Base-by-base conservation (phyloP, 2,888 invertebrate species). In the Cephus pygmeus region DNA sequence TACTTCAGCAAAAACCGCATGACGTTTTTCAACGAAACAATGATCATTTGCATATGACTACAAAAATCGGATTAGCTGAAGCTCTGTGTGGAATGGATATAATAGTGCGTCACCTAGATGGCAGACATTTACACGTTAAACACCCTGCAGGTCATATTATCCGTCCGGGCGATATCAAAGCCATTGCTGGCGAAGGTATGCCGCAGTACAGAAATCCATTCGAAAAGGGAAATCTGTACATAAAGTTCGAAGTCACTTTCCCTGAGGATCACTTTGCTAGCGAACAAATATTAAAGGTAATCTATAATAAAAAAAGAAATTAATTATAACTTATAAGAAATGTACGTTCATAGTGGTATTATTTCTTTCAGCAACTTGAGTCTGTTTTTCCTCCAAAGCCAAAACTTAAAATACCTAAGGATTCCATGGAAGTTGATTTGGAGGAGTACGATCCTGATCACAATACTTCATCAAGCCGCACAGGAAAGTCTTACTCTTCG, bases 31-130 rank as follows among this genome's bases (percentile, higher is more conserved):
- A 95, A 88, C 94, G 98, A 82, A 94, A 94, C 79, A 95, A 95
- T 76, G 94, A 96, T 89, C 96, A 96, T 90, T 92, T 97, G 76
- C 92, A 94, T 82, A 94, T 97, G 92, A 95, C 94, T 82, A 94
- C 95, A 87, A 95, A 94, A 79, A 94, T 98, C 71, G 94, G 95
- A 71, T 92, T 98, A 76, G 96, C 97, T 3, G 98, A 98, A 91
- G 97, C 98, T 23, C 92, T 98, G 12, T 98, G 98, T 92, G 98
- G 98, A 11, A 97, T 98, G 91, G 93, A 94, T 79, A 95, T 97
- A 91, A 93, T 95, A 75, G 92, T 98, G n/a, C 95, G 95, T 88
- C 98, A 98, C 91, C 93, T 99, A 85, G 98, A 98, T 92, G 97
- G 97, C 0, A 93, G 98, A 75, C 95, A 96, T 87, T 92, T 98